Evolutionary conservation across 2,888 invertebrate species (phyloP).

Genomic region (Ophioninae sp.): DNA sequence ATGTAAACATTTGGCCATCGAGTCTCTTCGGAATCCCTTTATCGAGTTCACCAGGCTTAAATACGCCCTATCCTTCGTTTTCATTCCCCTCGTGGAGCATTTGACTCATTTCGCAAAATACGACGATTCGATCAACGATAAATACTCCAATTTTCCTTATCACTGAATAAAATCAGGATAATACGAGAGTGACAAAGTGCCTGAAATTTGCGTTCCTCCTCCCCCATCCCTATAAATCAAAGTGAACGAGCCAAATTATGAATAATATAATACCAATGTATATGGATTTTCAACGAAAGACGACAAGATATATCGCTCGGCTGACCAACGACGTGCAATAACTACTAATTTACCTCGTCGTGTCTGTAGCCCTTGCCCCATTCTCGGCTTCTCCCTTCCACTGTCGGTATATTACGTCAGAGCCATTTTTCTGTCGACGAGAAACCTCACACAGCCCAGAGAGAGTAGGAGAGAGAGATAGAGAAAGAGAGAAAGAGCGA

Average conservation of each 20-base stretch:
- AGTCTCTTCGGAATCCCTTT: background rate
- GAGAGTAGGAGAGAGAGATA: constrained; percentile 57
- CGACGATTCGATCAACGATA: background rate
- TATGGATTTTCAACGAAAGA: constrained; percentile 18
- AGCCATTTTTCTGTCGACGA: constrained; percentile 47
- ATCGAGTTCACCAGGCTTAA: background rate
- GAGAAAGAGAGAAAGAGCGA: constrained; percentile 52
- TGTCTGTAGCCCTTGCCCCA: constrained; percentile 9
- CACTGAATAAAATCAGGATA: constrained; percentile 23
- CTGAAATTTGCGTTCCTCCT: background rate
- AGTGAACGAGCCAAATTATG: constrained; percentile 21
- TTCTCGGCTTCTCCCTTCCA: constrained; percentile 25
- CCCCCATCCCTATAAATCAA: constrained; percentile 31
- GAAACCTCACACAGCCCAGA: constrained; percentile 15
- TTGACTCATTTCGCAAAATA: background rate
- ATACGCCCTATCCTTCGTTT: background rate
- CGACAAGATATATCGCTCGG: constrained; percentile 42
- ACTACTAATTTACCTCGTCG: constrained; percentile 60
- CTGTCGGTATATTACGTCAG: constrained; percentile 37
- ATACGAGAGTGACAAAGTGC: constrained; percentile 12
- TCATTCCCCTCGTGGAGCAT: background rate
- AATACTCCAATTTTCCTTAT: constrained; percentile 15
- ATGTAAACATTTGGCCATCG: background rate
- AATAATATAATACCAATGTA: constrained; percentile 32
- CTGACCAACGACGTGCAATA: constrained; percentile 53